Base-by-base conservation (phyloP, 2,797 vertebrate genomes). In the Epinephelus malabaricus region DNA sequence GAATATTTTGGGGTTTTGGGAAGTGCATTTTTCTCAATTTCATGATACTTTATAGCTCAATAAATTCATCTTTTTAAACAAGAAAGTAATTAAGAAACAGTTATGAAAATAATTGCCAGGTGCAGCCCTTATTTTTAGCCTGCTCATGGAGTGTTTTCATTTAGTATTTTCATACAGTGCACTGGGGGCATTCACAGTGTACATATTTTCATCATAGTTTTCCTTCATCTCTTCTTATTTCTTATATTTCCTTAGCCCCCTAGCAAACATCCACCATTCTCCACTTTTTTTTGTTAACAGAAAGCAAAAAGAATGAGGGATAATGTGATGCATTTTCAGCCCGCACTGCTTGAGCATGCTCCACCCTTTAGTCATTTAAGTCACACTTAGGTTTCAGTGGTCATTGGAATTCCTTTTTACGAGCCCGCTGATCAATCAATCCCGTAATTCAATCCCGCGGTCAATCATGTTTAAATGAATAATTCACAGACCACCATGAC, bases 381-480 rank as follows among this genome's bases (percentile, higher is more conserved):
- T 90, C 84, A 91, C 88, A 88, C 86, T 89, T 86, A 63, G 82
- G 88, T 91, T 93, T 87, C 91, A 84, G 88, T 84, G 89, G 88
- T 91, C 81, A 84, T 72, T 73, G 85, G 86, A 76, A 90, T 89
- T 87, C 76, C 83, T 87, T 89, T 92, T 94, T 91, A 94, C 77
- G 84, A 93, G 84, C 78, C 78, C 82, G 68, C 81, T 84, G 86
- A 93, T 91, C 92, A 94, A 92, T 93, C 86, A 77, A 45, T 84
- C 83, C 79, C 11, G 86, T 90, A 93, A 93, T 91, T 90, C 91
- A 91, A 93, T 89, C 86, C 79, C 58, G 17, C 49, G 72, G 88
- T 95, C 91, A 92, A 91, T 93, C 89, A 87, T 89, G 82, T 92
- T 92, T 92, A 88, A 90, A 93, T 93, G 90, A 94, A 94, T 94